Base-by-base conservation (phyloP, 1,140 invertebrate genomes). In the Aphidius ervi region DNA sequence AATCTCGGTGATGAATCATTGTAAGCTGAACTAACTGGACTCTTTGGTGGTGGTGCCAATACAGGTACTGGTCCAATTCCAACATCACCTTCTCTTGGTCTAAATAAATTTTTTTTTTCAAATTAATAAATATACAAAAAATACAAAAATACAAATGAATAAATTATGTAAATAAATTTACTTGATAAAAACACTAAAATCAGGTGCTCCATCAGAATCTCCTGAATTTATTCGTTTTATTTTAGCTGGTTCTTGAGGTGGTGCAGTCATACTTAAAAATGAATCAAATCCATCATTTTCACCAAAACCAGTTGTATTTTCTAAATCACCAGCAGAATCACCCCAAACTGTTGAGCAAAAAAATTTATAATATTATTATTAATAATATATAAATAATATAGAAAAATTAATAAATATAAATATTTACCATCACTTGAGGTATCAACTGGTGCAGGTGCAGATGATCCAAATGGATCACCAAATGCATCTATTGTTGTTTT, bases 231-330 rank as follows among this genome's bases (percentile, higher is more conserved):
- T 77, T 69, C 86, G 82, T n/a, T 84, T 83, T 4, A 86, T 70
- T 41, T 74, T 79, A 46, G 81, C 69, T 10, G 85, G 84, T 6
- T 82, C 78, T 9, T 80, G 76, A 0, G 82, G 89, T 49, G 89
- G 90, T 46, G 88, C 89, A 59, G 86, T 87, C 83, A 93, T 85
- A 9, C 86, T 86, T 46, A 94, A 76, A 78, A 95, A 95, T 4
- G 89, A 84, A 72, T 96, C 94, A 71, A 92, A 93, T 42, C 83
- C 84, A 54, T 91, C 90, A n/a, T 85, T 82, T 59, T 88, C 82
- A 6, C 81, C 85, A 59, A 90, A 90, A 2, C 88, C 88, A 43
- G 78, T 79, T 2, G 75, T 65, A 10, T 77, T 78, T 3, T 70
- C 75, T 9, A 81, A 80, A 6, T 71, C 72, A 5, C 68, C 66